Evolutionary conservation across 2,888 invertebrate species (phyloP), one percentile per base, ranked within the genome.

Genomic region (Tipula lateralis): DNA sequence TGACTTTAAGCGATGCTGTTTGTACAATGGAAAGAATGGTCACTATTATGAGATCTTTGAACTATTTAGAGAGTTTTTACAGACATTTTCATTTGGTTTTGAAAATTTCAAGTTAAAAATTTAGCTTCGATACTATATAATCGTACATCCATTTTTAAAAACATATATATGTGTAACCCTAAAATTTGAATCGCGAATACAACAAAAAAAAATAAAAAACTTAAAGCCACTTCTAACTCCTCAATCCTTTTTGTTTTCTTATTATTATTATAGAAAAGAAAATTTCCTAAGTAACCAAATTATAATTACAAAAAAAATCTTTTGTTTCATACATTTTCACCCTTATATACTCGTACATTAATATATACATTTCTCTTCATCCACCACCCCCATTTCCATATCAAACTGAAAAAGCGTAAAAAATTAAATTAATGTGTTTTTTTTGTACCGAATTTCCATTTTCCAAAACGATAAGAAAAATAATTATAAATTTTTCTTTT

Each of bases 211-310:
- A 66, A 24, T 24, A 66, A 66, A 66, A 66, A 66, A 24, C 24
- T 24, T 66, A 24, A 66, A 66, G 66, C 66, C 66, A 66, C 66
- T 66, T 24, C 19, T 66, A 50, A 50, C 50, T 50, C 50, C 7
- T 50, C 66, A 66, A 66, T 66, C 24, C 66, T 4, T 16, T 66
- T 66, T n/a, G n/a, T 44, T 44, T 66, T 4, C 66, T 66, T 24
- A 19, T 19, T 66, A 19, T 19, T 66, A 24, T 66, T 66, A 24
- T 66, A 24, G 7, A 66, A 66, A 66, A 66, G 66, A 24, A 66
- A 66, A 66, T 66, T 66, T 66, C 24, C 66, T 66, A 66, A 66
- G 66, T 66, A 66, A 66, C 66, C 66, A 66, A 66, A 66, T 66
- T 66, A 66, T 66, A 66, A 66, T 66, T 3, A 66, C 19, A 66